Evolutionary conservation across 2,113 vertebrate genomes (phyloP).

Genomic region (Rhineura floridana): DNA sequence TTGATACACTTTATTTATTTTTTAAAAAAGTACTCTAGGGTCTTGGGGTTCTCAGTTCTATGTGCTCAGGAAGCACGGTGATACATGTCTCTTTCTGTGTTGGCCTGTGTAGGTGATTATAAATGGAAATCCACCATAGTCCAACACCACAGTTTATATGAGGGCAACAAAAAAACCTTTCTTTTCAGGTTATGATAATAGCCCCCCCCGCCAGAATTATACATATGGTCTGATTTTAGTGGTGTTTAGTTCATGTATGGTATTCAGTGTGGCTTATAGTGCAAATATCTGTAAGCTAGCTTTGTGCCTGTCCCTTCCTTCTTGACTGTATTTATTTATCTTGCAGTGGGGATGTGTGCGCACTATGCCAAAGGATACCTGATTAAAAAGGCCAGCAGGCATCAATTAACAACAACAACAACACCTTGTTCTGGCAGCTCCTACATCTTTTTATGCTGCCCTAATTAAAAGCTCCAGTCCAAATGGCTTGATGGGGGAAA

Average conservation of each 20-base stretch:
- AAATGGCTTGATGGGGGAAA: slow-evolving; percentile 72
- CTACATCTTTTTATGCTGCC: slow-evolving; percentile 40
- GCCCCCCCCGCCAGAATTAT: too few species aligned
- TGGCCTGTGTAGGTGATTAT: neutral
- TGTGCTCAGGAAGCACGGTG: neutral
- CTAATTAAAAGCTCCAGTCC: slow-evolving; percentile 76
- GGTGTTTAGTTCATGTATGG: neutral
- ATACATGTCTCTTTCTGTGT: neutral
- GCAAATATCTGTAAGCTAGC: neutral
- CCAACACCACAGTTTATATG: neutral
- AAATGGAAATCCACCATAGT: neutral
- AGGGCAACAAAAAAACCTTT: neutral
- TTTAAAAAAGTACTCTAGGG: too few species aligned
- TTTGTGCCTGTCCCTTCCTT: neutral
- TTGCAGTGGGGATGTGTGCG: neutral
- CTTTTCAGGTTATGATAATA: neutral
- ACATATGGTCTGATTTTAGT: neutral
- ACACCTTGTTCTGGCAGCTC: slow-evolving; percentile 30
- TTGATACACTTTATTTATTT: neutral
- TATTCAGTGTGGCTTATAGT: neutral
- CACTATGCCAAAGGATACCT: neutral
- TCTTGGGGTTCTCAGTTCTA: too few species aligned
- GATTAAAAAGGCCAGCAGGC: slow-evolving; percentile 30
- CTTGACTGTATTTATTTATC: neutral
- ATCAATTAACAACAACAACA: neutral